Evolutionary conservation across 1,140 invertebrate genomes (phyloP).

Genomic region (Hypothenemus hampei): DNA sequence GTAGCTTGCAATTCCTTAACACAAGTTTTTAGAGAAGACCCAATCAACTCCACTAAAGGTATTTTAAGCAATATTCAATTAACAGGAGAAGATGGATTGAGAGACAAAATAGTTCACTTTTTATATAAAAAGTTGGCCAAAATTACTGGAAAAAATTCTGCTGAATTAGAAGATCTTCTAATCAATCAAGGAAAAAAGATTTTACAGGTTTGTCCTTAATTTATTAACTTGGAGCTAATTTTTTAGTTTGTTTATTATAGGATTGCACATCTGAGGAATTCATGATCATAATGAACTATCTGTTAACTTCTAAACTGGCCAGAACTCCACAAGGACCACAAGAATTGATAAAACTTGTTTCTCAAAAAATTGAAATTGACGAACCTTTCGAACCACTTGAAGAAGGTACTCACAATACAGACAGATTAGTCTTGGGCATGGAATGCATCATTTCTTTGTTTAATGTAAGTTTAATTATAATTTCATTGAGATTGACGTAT

Average conservation of each 20-base stretch:
- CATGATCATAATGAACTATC: slow-evolving; percentile 79
- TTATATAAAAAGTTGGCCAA: slow-evolving; percentile 74
- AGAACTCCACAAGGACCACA: slow-evolving; percentile 78
- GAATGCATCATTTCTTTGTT: slow-evolving; percentile 81
- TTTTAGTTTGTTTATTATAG: slow-evolving; percentile 20
- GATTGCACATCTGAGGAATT: slow-evolving; percentile 71
- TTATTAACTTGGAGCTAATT: not conserved
- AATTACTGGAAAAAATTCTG: slow-evolving; percentile 71
- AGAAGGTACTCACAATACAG: slow-evolving; percentile 68
- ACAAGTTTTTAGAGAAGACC: slow-evolving; percentile 56
- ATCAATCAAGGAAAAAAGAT: slow-evolving; percentile 85
- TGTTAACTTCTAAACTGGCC: slow-evolving; percentile 74
- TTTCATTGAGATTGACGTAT: not conserved
- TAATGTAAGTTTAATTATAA: slow-evolving; percentile 62
- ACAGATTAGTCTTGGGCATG: slow-evolving; percentile 78
- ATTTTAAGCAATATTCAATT: slow-evolving; percentile 83
- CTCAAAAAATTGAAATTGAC: slow-evolving; percentile 74
- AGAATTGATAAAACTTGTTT: slow-evolving; percentile 78
- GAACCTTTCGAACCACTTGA: slow-evolving; percentile 72
- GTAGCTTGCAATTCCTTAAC: slow-evolving; percentile 67
- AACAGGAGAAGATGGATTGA: slow-evolving; percentile 70
- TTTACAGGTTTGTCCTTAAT: slow-evolving; percentile 54
- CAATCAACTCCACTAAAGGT: slow-evolving; percentile 69
- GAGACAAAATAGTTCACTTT: slow-evolving; percentile 87
- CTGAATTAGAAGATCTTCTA: slow-evolving; percentile 82